Base-by-base conservation (phyloP, 2,797 vertebrate species). In the Triplophysa yarkandensis region DNA sequence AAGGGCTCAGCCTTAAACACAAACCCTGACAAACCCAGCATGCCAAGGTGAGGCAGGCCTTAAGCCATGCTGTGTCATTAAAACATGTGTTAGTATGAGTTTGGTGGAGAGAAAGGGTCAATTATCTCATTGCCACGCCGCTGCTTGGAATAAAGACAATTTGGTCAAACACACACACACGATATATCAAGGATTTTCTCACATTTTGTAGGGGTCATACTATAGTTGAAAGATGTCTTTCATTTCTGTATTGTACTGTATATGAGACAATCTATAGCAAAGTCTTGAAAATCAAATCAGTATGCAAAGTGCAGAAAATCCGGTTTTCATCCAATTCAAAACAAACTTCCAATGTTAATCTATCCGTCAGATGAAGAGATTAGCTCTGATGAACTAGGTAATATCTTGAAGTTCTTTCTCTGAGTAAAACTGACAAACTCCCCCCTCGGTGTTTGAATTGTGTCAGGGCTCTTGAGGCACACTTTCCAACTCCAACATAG, bases 51-150 rank as follows among this genome's bases (percentile, higher is more conserved):
- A 77, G 61, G 16, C 25, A 54, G 70, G 71, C n/a, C 62, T 73
- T 32, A 25, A 50, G 67, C 63, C 72, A 80, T 76, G 44, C 68
- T 46, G 54, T 21, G 76, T 75, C 41, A 68, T 83, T 76, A 71
- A 72, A 77, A 68, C 21, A 48, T 32, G 17, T 14, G 44, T 43
- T 68, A 83, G 67, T 77, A 34, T 74, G 71, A 81, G 80, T 84
- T 85, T 83, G 73, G 67, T 60, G 75, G 58, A 79, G 28, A 55
- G 63, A 79, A 57, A 57, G 65, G 52, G 48, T 46, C 69, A 81
- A 86, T 78, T 83, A 83, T 80, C 79, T 76, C 72, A 79, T 84
- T 81, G 64, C 69, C 75, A 79, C 60, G 71, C 43, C 30, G 57
- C 69, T 68, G 72, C 36, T 66, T 77, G 66, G 66, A 81, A 74